Conservation (phyloP, 2,113 vertebrate genomes). For the Oryzias curvinotus region DNA sequence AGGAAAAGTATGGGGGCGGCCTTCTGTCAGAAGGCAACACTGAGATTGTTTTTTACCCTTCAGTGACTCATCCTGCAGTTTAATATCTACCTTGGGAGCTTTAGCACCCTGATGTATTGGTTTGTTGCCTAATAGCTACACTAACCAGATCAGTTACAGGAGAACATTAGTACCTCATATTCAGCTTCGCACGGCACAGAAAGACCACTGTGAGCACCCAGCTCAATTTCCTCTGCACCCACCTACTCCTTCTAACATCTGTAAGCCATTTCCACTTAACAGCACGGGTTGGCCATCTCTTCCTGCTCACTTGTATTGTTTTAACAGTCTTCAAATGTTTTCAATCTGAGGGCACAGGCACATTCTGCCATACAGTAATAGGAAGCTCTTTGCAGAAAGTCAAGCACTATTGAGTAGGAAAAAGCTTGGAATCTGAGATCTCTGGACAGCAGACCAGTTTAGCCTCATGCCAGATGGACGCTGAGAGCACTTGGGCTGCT, state of each 20-base stretch:
- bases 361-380: constrained; percentile 19
- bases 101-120: not conserved
- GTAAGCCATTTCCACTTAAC: constrained; percentile 68
- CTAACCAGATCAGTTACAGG: constrained; percentile 13
- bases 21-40: constrained; percentile 25
- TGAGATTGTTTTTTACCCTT: constrained; percentile 14
- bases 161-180: constrained; percentile 12
- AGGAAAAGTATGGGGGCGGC: constrained; percentile 42
- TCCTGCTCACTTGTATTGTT: constrained; percentile 65
- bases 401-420: constrained; percentile 19
- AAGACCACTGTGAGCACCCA: constrained; percentile 19
- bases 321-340: constrained; percentile 71
- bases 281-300: constrained; percentile 56
- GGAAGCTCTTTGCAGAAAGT: constrained; percentile 16
- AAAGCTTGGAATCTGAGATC: constrained; percentile 17
- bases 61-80: constrained; percentile 8
- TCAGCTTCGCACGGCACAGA: constrained; percentile 25
- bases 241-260: constrained; percentile 63
- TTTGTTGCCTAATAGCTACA: constrained; percentile 8
- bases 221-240: constrained; percentile 37
- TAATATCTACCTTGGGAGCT: constrained; percentile 2
- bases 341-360: constrained; percentile 59
- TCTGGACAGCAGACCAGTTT: constrained; percentile 24
- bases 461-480: constrained; percentile 49
- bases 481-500: constrained; percentile 36